Evolutionary conservation across 2,888 invertebrate genomes (phyloP).

Genomic region (Tachina lurida): DNA sequence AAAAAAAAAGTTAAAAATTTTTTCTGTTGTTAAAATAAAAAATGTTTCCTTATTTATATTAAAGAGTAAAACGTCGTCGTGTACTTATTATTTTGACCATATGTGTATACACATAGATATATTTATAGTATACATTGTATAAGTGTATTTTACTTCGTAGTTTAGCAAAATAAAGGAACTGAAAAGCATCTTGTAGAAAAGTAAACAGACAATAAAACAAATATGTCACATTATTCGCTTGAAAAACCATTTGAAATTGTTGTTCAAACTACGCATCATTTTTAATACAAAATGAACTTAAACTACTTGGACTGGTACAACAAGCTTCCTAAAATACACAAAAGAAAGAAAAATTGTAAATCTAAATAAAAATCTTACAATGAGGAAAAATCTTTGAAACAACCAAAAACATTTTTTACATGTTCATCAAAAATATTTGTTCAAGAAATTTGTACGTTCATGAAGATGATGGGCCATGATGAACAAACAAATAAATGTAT

Average conservation of each 20-base stretch:
- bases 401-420: constrained; percentile 21
- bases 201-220: not conserved
- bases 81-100: no score
- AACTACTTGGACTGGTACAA: constrained; percentile 16
- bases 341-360: not conserved
- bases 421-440: not conserved
- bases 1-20: no score
- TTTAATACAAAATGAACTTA: not conserved
- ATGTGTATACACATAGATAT: no score
- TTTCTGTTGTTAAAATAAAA: no score
- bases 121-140: no score
- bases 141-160: no score
- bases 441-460: constrained; percentile 3
- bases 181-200: not conserved
- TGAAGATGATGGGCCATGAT: constrained; percentile 35
- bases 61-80: no score
- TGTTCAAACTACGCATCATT: not conserved
- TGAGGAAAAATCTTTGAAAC: constrained; percentile 18
- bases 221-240: constrained; percentile 10
- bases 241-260: not conserved
- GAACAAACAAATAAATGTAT: constrained; percentile 13
- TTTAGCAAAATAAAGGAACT: not conserved
- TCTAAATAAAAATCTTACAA: constrained; percentile 4
- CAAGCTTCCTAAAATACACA: not conserved
- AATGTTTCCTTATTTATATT: no score